These are phyloP conservation scores for Psilopogon haemacephalus DNA, from an alignment of 2,113 vertebrate species.

Conservation along the genomic window DNA sequence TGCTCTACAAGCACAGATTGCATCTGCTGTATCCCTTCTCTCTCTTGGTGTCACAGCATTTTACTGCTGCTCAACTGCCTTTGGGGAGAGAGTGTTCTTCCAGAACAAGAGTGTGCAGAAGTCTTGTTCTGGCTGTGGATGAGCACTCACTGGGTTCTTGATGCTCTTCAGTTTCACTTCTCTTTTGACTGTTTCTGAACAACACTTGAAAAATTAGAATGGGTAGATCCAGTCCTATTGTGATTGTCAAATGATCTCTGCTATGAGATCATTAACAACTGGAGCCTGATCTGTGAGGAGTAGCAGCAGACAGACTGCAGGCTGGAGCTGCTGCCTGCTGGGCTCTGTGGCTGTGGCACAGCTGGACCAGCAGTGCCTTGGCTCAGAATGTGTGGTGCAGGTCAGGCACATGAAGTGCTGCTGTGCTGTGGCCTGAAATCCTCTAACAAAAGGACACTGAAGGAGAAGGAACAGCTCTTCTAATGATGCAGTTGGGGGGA, in stretches of 20 bases:
- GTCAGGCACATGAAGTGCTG: neutral
- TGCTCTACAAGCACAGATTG: neutral
- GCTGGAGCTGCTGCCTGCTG: accelerated
- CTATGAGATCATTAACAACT: neutral
- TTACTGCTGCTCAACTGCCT: neutral
- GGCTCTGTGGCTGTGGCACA: too few relatives aligned
- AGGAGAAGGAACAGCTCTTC: neutral
- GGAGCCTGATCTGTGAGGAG: neutral
- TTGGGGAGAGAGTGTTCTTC: neutral
- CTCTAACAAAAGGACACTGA: neutral
- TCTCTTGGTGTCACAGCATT: neutral
- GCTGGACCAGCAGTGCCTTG: neutral
- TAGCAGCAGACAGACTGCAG: neutral
- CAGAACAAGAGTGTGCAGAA: neutral
- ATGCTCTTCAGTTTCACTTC: neutral
- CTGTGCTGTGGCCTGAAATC: neutral
- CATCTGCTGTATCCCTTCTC: neutral
- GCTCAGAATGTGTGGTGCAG: neutral
- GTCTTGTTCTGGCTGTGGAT: neutral
- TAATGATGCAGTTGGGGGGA: neutral
- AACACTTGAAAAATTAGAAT: neutral
- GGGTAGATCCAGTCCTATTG: neutral
- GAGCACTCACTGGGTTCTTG: accelerated
- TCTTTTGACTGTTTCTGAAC: neutral
- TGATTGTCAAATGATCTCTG: neutral